Conservation (phyloP, 2,888 invertebrate species). For the Craniophora ligustri region DNA sequence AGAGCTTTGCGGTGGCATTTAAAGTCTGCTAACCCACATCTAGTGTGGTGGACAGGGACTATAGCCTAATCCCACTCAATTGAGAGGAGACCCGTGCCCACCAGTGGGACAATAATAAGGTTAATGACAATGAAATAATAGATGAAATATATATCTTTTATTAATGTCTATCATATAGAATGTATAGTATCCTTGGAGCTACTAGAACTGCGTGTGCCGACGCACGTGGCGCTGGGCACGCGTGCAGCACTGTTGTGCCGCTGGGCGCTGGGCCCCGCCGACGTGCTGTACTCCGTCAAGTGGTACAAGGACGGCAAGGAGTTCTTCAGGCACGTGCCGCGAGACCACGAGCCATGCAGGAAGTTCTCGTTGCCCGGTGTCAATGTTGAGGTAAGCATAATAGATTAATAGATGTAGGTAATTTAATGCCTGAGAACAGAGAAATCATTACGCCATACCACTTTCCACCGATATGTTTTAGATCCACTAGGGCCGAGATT, state of each 20-base stretch:
- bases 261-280: slow-evolving; percentile 93
- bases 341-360: slow-evolving; percentile 93
- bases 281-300: slow-evolving; percentile 95
- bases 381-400: slow-evolving; percentile 92
- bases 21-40: too few species aligned
- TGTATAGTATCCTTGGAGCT: slow-evolving; percentile 86
- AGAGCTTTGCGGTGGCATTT: too few species aligned
- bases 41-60: too few species aligned
- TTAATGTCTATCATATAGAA: slow-evolving; percentile 3
- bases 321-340: slow-evolving; percentile 95
- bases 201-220: slow-evolving; percentile 93
- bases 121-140: too few species aligned
- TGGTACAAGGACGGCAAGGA: slow-evolving; percentile 97
- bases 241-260: slow-evolving; percentile 93
- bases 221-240: slow-evolving; percentile 93
- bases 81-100: too few species aligned
- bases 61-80: too few species aligned
- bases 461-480: too few species aligned
- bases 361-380: slow-evolving; percentile 94
- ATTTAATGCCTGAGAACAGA: too few species aligned
- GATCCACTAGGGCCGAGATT: too few species aligned
- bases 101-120: too few species aligned
- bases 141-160: too few species aligned
- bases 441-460: too few species aligned
- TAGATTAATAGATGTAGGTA: not conserved